Percentiles rank a stretch among this genome's conserved stretches.
These are phyloP conservation scores for Xylocampa areola DNA, from an alignment of 2,888 invertebrate species.

Conservation along the genomic window DNA sequence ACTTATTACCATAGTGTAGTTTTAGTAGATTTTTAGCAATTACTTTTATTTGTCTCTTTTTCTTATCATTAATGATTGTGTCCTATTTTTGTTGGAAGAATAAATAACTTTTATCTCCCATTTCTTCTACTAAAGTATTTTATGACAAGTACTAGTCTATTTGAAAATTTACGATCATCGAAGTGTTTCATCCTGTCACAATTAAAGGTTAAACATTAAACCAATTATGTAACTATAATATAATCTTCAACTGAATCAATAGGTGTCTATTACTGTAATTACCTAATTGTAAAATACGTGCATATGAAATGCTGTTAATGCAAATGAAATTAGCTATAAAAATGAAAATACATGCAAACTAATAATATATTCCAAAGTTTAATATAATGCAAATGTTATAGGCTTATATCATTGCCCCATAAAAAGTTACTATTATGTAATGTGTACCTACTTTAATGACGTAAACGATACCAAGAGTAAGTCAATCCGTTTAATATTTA, in stretches of 20 bases:
- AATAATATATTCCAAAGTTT: constrained; percentile 37
- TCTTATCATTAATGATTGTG: too few species aligned
- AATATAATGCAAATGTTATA: constrained; percentile 38
- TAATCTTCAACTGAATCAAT: constrained; percentile 11
- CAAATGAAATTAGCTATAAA: constrained; percentile 42
- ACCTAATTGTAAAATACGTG: constrained; percentile 4
- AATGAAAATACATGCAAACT: constrained; percentile 33
- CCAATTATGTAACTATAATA: neutral
- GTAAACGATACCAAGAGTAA: constrained; percentile 14
- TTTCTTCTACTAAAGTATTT: too few species aligned
- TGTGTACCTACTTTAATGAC: constrained; percentile 5
- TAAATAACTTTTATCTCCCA: too few species aligned
- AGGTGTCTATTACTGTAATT: constrained; percentile 17
- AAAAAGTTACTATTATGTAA: constrained; percentile 23
- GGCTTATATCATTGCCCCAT: constrained; percentile 28
- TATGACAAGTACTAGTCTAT: too few species aligned
- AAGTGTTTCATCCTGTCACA: too few species aligned
- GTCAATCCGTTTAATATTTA: neutral
- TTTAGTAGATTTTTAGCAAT: too few species aligned
- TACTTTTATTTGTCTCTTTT: too few species aligned
- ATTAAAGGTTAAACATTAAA: neutral
- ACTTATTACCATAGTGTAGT: too few species aligned
- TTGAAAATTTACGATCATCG: too few species aligned
- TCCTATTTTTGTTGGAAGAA: too few species aligned
- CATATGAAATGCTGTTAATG: constrained; percentile 17